These are phyloP conservation scores for Florisuga fusca DNA, from an alignment of 2,797 vertebrate genomes.

Conservation along the genomic window DNA sequence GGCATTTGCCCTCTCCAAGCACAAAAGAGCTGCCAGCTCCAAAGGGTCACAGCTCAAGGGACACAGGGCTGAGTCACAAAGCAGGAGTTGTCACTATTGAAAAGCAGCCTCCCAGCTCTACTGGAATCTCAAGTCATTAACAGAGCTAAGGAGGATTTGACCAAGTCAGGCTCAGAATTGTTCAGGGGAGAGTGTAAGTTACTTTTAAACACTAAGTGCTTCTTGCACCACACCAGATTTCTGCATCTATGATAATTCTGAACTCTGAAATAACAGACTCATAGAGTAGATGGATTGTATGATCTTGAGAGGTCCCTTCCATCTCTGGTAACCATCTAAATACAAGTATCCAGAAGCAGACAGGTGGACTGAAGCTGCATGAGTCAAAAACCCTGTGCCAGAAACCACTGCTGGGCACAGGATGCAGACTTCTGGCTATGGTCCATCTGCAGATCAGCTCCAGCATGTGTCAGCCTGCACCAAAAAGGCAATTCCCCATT, in stretches of 20 bases:
- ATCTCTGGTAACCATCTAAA: neutral
- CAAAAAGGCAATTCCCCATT: slow-evolving; percentile 5
- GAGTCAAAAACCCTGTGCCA: neutral
- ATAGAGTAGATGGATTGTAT: neutral
- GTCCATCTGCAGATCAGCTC: neutral
- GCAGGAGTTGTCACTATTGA: neutral
- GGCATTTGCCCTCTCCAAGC: neutral
- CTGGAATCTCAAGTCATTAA: neutral
- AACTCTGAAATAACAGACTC: neutral
- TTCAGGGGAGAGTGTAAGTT: neutral
- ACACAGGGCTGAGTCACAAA: neutral
- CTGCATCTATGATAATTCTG: neutral
- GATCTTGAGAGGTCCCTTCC: no score
- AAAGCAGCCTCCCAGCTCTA: neutral
- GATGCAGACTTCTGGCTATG: fast-evolving
- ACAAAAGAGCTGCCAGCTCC: neutral
- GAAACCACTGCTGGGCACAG: neutral
- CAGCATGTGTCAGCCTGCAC: neutral
- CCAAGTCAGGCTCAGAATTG: neutral
- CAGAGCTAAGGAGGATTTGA: neutral
- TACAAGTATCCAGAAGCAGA: neutral
- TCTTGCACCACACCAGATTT: neutral
- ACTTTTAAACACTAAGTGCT: neutral
- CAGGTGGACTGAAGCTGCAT: neutral
- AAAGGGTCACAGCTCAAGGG: neutral